Evolutionary conservation across 2,113 vertebrate genomes (phyloP).

Genomic region (Oxyura jamaicensis): DNA sequence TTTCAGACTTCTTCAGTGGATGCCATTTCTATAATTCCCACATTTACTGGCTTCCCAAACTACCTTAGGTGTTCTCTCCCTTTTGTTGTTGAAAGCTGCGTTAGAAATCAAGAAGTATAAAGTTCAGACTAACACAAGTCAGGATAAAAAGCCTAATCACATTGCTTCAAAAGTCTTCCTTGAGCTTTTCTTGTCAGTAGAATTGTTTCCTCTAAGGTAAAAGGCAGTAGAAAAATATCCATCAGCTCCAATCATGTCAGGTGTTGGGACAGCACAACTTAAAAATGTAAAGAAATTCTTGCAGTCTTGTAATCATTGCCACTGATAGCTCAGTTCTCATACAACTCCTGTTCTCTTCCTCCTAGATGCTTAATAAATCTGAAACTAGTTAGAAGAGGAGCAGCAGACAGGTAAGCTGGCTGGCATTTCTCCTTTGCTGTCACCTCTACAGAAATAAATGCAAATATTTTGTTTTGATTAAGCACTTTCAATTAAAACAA

Average conservation of each 20-base stretch:
- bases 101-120: background rate
- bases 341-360: background rate
- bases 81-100: background rate
- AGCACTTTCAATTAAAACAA: background rate
- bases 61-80: background rate
- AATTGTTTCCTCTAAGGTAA: background rate
- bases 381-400: background rate
- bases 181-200: background rate
- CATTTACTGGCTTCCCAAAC: background rate
- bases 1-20: background rate
- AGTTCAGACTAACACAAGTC: background rate
- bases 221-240: background rate
- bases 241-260: background rate
- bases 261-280: background rate
- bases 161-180: background rate
- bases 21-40: background rate
- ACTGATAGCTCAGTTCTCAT: background rate
- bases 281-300: background rate
- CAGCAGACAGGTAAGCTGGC: background rate
- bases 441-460: background rate
- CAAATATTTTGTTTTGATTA: background rate
- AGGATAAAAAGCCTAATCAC: background rate
- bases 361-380: background rate
- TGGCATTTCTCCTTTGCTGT: background rate
- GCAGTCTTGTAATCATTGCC: background rate